Evolutionary conservation across 2,797 vertebrate species (phyloP).

Genomic region (Staurois parvus): DNA sequence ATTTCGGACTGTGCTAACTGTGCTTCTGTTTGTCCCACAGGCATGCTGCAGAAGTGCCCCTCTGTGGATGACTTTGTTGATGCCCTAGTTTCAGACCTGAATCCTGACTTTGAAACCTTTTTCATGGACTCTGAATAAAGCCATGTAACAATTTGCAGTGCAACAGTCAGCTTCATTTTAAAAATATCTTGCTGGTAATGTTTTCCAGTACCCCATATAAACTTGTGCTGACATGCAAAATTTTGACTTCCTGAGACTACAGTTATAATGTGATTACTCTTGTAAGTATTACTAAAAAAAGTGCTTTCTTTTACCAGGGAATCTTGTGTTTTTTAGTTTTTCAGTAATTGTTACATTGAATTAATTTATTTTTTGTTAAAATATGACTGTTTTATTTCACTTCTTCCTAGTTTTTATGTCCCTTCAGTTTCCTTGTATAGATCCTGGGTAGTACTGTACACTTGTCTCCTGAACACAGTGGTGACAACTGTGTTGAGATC

Average conservation of each 20-base stretch:
- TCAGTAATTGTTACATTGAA: not conserved
- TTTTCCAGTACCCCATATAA: not conserved
- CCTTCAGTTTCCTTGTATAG: no score
- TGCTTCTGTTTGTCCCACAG: conserved; percentile 68
- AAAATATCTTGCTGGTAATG: not conserved
- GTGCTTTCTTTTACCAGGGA: not conserved
- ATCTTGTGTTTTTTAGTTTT: not conserved
- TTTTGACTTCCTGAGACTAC: not conserved
- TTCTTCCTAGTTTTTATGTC: not conserved
- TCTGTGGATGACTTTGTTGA: conserved; percentile 92
- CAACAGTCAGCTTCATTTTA: not conserved
- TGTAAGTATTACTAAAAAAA: not conserved
- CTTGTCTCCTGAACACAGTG: no score
- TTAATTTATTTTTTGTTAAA: not conserved
- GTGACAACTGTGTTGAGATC: no score
- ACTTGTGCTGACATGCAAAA: not conserved
- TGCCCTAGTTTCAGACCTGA: conserved; percentile 90
- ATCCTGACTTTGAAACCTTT: conserved; percentile 91
- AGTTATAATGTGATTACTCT: not conserved
- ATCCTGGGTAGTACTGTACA: no score
- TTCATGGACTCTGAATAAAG: conserved; percentile 89
- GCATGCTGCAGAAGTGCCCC: conserved; percentile 91
- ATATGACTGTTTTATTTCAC: not conserved
- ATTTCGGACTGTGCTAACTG: no score
- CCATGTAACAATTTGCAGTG: not conserved